Conservation (phyloP, 2,797 vertebrate species). For the Peromyscus nudipes region DNA sequence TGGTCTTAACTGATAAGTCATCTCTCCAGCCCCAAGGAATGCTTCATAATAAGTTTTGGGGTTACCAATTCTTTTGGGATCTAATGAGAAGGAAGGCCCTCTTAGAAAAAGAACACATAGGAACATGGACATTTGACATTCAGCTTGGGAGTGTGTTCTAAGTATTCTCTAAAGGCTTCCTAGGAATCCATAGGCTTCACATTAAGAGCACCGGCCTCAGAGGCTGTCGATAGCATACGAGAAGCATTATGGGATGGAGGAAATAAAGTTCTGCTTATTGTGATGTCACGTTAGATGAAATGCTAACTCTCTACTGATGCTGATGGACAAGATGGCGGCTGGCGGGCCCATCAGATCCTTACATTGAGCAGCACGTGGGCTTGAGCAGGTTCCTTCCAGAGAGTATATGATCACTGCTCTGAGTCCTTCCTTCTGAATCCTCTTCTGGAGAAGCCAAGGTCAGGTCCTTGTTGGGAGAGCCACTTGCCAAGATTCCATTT, state of each 20-base stretch:
- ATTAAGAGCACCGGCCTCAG: background rate
- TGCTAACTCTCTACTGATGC: background rate
- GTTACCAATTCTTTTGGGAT: constrained; percentile 13
- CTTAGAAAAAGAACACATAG: background rate
- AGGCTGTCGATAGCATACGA: background rate
- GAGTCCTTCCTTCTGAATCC: constrained; percentile 18
- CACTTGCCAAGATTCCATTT: background rate
- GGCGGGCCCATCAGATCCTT: background rate
- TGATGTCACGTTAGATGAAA: background rate
- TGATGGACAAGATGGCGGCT: background rate
- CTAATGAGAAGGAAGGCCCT: constrained; percentile 14
- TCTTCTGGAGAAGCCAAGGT: background rate
- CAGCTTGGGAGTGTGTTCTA: background rate
- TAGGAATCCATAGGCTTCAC: background rate
- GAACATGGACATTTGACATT: background rate
- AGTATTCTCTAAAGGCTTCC: background rate
- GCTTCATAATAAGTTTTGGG: background rate
- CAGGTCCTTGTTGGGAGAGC: background rate
- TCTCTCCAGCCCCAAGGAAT: background rate
- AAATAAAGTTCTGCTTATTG: background rate
- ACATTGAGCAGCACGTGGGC: background rate
- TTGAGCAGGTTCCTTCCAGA: background rate
- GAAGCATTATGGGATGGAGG: background rate
- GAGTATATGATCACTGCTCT: background rate
- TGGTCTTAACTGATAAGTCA: background rate